Conservation (phyloP, 2,888 invertebrate species). For the Carabus problematicus region DNA sequence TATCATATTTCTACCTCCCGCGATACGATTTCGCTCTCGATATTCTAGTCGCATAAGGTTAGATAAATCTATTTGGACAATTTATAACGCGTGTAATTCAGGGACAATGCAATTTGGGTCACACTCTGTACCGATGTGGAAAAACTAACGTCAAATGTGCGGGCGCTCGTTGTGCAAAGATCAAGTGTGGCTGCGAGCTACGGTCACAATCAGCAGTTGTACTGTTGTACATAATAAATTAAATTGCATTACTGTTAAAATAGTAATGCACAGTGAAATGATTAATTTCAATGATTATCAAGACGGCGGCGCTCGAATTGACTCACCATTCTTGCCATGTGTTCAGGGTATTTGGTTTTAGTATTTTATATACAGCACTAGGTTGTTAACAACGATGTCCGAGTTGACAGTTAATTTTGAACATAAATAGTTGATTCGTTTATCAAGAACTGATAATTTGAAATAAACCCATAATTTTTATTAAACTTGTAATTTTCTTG, state of each 20-base stretch:
- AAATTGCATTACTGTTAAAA: slow-evolving; percentile 24
- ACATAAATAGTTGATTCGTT: too few relatives aligned
- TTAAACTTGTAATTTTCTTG: too few relatives aligned
- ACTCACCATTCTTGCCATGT: too few relatives aligned
- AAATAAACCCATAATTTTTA: too few relatives aligned
- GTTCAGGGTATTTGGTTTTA: too few relatives aligned
- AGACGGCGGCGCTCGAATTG: too few relatives aligned
- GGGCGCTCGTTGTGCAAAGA: not conserved
- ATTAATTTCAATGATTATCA: slow-evolving; percentile 20
- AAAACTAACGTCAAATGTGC: not conserved
- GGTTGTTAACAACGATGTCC: too few relatives aligned
- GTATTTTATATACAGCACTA: too few relatives aligned
- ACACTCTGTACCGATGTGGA: slow-evolving; percentile 4
- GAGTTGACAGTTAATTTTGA: too few relatives aligned
- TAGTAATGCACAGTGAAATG: slow-evolving; percentile 5
- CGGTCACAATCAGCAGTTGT: slow-evolving; percentile 16
- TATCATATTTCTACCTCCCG: slow-evolving; percentile 30
- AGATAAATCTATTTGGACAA: slow-evolving; percentile 39
- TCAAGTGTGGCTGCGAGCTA: slow-evolving; percentile 9
- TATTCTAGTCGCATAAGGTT: slow-evolving; percentile 16
- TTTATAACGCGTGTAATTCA: slow-evolving; percentile 37
- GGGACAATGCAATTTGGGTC: slow-evolving; percentile 39
- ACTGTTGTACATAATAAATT: slow-evolving; percentile 2
- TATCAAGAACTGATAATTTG: too few relatives aligned
- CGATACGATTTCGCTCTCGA: not conserved